These are phyloP conservation scores for Druon quercuslanigerum DNA, from an alignment of 1,140 invertebrate genomes.

Conservation along the genomic window DNA sequence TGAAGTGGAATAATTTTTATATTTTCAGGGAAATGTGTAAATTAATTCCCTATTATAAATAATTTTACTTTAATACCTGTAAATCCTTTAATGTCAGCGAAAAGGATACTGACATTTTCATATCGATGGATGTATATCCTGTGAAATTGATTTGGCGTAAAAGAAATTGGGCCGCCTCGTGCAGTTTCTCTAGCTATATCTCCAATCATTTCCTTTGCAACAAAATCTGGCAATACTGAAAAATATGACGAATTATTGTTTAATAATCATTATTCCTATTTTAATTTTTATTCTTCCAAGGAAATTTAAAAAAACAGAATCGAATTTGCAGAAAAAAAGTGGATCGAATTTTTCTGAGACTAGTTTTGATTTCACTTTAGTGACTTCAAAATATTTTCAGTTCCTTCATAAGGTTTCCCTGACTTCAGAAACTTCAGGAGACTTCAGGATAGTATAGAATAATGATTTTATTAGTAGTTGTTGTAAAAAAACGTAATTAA, in stretches of 20 bases:
- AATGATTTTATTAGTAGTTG: too few relatives aligned
- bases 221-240: constrained; percentile 95
- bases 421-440: too few relatives aligned
- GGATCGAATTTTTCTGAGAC: too few relatives aligned
- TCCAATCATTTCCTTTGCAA: constrained; percentile 94
- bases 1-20: neutral
- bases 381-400: too few relatives aligned
- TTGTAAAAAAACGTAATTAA: too few relatives aligned
- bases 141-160: constrained; percentile 93
- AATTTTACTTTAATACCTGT: constrained; percentile 81
- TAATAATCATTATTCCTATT: too few relatives aligned
- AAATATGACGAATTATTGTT: constrained; percentile 45
- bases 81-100: constrained; percentile 99
- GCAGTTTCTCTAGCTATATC: constrained; percentile 89
- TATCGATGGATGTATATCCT: constrained; percentile 98
- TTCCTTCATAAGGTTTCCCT: too few relatives aligned
- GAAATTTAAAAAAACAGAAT: too few relatives aligned
- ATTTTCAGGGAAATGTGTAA: neutral
- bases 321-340: too few relatives aligned
- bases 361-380: too few relatives aligned
- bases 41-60: constrained; percentile 52
- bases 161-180: constrained; percentile 79
- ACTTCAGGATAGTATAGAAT: too few relatives aligned
- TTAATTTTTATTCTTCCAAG: too few relatives aligned
- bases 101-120: constrained; percentile 97